These are phyloP conservation scores for Heliangelus exortis DNA, from an alignment of 2,797 vertebrate genomes.

Conservation along the genomic window DNA sequence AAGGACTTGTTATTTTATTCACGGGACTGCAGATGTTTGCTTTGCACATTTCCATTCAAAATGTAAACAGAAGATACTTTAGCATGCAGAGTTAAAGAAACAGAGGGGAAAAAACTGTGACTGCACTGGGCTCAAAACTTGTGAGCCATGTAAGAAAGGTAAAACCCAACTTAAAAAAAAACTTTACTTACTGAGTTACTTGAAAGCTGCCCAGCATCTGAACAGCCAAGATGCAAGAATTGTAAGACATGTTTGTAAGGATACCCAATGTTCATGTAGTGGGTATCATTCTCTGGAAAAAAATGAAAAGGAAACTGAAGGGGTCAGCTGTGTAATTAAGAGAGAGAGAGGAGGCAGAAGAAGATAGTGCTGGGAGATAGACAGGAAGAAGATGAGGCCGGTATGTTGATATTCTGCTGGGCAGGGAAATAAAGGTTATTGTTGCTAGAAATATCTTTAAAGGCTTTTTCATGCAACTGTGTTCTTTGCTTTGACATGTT, in stretches of 20 bases:
- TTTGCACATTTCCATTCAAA: background rate
- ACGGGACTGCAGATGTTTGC: background rate
- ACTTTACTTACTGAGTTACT: background rate
- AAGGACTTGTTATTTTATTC: slow-evolving; percentile 21
- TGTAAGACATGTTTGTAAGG: background rate
- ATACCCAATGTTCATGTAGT: background rate
- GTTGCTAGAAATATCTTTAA: background rate
- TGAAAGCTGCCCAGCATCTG: background rate
- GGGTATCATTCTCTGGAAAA: background rate
- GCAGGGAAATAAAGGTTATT: background rate
- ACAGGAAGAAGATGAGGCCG: background rate
- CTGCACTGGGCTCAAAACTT: background rate
- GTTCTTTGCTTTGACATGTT: background rate
- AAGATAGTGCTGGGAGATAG: background rate
- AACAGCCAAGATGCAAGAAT: background rate
- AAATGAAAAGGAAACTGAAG: background rate
- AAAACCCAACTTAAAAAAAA: background rate
- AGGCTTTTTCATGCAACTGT: background rate
- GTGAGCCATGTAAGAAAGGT: background rate
- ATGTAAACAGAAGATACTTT: background rate
- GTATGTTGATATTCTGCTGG: background rate
- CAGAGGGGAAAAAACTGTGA: background rate
- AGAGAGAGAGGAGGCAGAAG: background rate
- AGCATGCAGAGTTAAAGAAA: background rate
- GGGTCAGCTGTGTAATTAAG: background rate